Percentiles rank a stretch among this genome's conserved stretches.
Conservation (phyloP, 37 sponge, comb jelly and placozoan genomes). For the Chondrosia reniformis region DNA sequence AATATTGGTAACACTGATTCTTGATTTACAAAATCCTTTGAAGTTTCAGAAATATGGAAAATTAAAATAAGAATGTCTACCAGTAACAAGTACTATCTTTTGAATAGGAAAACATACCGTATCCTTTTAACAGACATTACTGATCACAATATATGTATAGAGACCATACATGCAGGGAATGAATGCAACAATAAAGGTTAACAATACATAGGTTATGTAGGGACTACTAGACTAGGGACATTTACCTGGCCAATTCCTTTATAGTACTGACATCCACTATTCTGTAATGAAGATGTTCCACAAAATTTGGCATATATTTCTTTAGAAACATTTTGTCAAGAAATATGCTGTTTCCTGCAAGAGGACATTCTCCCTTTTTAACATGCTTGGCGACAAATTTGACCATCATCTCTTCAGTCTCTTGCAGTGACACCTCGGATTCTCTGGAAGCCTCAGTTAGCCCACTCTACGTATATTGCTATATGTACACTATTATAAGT, state of each 20-base stretch:
- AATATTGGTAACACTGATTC: too few species aligned
- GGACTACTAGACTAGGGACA: neutral
- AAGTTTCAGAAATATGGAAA: too few species aligned
- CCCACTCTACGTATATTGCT: slow-evolving; percentile 45
- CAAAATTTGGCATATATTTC: slow-evolving; percentile 82
- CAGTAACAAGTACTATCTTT: too few species aligned
- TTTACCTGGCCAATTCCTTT: slow-evolving; percentile 80
- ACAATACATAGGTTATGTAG: too few species aligned
- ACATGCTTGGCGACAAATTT: slow-evolving; percentile 53
- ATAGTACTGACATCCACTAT: slow-evolving; percentile 89
- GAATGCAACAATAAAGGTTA: neutral
- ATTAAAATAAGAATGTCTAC: too few species aligned
- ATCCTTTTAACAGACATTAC: neutral
- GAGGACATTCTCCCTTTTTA: slow-evolving; percentile 60
- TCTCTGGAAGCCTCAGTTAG: slow-evolving; percentile 45
- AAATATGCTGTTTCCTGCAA: slow-evolving; percentile 87
- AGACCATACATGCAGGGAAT: neutral
- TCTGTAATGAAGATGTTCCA: slow-evolving; percentile 75
- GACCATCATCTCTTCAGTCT: slow-evolving; percentile 61
- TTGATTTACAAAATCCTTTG: too few species aligned
- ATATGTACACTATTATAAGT: neutral
- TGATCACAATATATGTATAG: neutral
- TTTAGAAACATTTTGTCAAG: slow-evolving; percentile 73
- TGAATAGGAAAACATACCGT: too few species aligned
- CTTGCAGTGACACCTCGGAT: slow-evolving; percentile 35